These are phyloP conservation scores for Lysandra coridon DNA, from an alignment of 2,888 invertebrate genomes.

Conservation along the genomic window DNA sequence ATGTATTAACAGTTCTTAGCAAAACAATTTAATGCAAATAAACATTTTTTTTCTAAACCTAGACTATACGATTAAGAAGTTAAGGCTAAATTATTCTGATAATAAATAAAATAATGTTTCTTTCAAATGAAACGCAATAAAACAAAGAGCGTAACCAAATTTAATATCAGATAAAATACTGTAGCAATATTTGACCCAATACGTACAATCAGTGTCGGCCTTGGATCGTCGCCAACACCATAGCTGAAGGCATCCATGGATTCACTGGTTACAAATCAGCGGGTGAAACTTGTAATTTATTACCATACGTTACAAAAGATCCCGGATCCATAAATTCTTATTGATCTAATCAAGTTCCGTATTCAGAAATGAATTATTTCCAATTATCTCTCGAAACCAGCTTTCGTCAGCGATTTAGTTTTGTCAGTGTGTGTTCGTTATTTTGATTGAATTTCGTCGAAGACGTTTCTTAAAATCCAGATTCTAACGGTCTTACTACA, in stretches of 20 bases:
- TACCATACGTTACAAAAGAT: conserved; percentile 31
- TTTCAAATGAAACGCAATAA: conserved; percentile 35
- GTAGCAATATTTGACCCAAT: conserved; percentile 60
- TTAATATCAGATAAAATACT: conserved; percentile 51
- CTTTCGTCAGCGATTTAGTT: not conserved
- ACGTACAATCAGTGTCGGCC: conserved; percentile 58
- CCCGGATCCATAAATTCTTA: conserved; percentile 6
- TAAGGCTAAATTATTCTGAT: too few relatives aligned
- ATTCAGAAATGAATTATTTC: not conserved
- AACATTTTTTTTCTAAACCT: too few relatives aligned
- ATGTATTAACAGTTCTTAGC: too few relatives aligned
- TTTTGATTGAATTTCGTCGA: too few relatives aligned
- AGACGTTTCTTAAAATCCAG: too few relatives aligned
- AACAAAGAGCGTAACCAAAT: conserved; percentile 46
- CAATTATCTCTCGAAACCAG: not conserved
- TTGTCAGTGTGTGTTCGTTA: too few relatives aligned
- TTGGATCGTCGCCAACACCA: conserved; percentile 56
- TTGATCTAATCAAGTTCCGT: conserved; percentile 19
- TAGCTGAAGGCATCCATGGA: conserved; percentile 51
- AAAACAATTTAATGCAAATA: too few relatives aligned
- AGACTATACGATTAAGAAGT: too few relatives aligned
- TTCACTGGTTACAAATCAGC: conserved; percentile 56
- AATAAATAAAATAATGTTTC: not conserved
- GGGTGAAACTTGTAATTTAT: conserved; percentile 32
- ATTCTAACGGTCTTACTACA: too few relatives aligned